phyloP scores from a whole-genome alignment of 1,140 invertebrate genomes.

The Alviniconcha marisindica region DNA sequence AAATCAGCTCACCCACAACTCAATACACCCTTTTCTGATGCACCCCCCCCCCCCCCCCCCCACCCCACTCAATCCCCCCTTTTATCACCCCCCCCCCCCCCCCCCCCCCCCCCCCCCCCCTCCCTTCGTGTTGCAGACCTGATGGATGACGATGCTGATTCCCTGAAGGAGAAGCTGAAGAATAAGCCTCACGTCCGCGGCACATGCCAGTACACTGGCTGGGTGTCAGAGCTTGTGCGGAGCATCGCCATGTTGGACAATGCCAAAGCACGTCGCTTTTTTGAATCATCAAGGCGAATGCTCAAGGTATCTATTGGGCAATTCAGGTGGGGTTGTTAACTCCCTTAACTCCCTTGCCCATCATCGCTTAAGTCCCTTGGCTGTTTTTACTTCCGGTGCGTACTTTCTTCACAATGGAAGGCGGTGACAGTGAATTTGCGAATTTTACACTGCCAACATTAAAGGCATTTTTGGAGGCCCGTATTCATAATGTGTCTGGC shows the following conservation, averaged over 20 bases:
- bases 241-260: slow-evolving; percentile 43
- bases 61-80: no score
- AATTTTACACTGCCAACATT: not conserved
- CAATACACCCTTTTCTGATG: no score
- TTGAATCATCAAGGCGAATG: slow-evolving; percentile 39
- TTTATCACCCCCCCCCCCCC: no score
- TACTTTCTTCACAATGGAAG: no score
- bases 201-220: slow-evolving; percentile 51
- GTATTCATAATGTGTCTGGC: no score
- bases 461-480: no score
- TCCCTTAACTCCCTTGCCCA: not conserved
- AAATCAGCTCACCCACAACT: no score
- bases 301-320: slow-evolving; percentile 47
- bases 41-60: no score
- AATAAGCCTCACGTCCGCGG: slow-evolving; percentile 34
- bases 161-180: not conserved
- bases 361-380: no score
- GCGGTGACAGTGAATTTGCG: slow-evolving; percentile 1
- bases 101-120: no score
- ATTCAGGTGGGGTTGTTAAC: not conserved
- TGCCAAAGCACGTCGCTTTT: slow-evolving; percentile 36
- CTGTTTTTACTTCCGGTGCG: not conserved
- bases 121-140: not conserved
- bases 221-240: slow-evolving; percentile 47
- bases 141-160: not conserved